A percentile compares a stretch with the other conserved stretches of the same genome.
These are phyloP conservation scores for Karalla daura DNA, from an alignment of 2,797 vertebrate genomes.

Conservation along the genomic window DNA sequence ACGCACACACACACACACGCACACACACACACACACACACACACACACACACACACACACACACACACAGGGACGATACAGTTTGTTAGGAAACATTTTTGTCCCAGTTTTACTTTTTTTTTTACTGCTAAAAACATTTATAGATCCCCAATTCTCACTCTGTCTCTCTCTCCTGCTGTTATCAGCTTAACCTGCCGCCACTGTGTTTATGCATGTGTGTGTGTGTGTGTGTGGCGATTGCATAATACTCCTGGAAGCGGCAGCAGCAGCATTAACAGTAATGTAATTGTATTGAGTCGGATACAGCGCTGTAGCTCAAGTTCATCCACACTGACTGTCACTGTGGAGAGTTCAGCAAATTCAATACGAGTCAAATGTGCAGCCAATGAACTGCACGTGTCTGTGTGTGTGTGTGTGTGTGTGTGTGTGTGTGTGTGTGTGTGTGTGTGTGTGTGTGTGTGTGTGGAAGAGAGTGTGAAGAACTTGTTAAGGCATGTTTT, in stretches of 20 bases:
- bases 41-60: constrained; percentile 19
- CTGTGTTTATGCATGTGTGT: constrained; percentile 35
- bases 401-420: constrained; percentile 3
- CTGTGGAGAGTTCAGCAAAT: not conserved
- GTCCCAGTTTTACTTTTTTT: constrained; percentile 59
- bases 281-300: constrained; percentile 41
- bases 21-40: constrained; percentile 22
- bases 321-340: not conserved
- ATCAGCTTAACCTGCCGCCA: constrained; percentile 61
- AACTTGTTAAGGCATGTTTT: too few relatives aligned
- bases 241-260: constrained; percentile 39
- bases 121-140: constrained; percentile 44
- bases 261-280: constrained; percentile 41
- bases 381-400: not conserved
- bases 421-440: not conserved
- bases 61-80: constrained; percentile 1
- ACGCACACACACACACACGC: constrained; percentile 33
- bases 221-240: constrained; percentile 32
- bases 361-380: constrained; percentile 8
- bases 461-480: too few relatives aligned
- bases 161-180: constrained; percentile 49
- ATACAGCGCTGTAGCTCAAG: constrained; percentile 25
- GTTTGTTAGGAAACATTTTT: constrained; percentile 45
- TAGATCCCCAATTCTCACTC: constrained; percentile 40
- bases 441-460: too few relatives aligned